These are phyloP conservation scores for Rhinolophus sinicus DNA, from an alignment of 2,113 vertebrate genomes.

Conservation along the genomic window DNA sequence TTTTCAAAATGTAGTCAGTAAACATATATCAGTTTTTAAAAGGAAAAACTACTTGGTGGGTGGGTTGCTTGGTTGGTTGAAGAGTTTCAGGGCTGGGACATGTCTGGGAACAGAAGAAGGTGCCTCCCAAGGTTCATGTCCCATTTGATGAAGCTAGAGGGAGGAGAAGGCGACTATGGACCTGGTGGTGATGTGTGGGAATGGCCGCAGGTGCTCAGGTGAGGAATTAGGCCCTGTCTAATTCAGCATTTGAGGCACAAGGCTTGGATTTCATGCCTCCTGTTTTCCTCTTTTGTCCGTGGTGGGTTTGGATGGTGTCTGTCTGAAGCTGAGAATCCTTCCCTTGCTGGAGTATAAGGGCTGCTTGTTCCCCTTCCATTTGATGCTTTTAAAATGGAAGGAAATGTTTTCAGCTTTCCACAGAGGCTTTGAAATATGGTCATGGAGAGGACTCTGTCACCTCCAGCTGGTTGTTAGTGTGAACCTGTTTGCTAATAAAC, in stretches of 20 bases:
- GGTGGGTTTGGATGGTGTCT: not conserved
- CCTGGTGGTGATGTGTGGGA: not conserved
- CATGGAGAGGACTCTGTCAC: slow-evolving; percentile 19
- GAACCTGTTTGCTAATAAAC: slow-evolving; percentile 62
- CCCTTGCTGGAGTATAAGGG: not conserved
- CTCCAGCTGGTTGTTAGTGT: slow-evolving; percentile 4
- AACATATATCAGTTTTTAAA: not conserved
- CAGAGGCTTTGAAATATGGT: slow-evolving; percentile 38
- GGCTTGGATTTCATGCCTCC: not conserved
- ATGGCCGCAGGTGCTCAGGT: too few relatives aligned
- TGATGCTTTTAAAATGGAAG: slow-evolving; percentile 30
- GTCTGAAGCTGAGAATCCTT: not conserved
- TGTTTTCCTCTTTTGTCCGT: not conserved
- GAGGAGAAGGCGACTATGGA: not conserved
- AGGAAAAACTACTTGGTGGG: not conserved
- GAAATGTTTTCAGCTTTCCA: not conserved
- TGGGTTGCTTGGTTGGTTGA: not conserved
- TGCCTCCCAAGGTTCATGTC: not conserved
- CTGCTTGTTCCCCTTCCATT: not conserved
- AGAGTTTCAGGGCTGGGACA: not conserved
- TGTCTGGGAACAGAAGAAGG: not conserved
- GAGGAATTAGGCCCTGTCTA: not conserved
- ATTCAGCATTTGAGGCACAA: accelerated
- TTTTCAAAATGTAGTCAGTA: not conserved
- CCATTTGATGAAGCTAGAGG: not conserved